Base-by-base conservation (phyloP, 2,113 vertebrate genomes). In the Halichoeres trimaculatus region DNA sequence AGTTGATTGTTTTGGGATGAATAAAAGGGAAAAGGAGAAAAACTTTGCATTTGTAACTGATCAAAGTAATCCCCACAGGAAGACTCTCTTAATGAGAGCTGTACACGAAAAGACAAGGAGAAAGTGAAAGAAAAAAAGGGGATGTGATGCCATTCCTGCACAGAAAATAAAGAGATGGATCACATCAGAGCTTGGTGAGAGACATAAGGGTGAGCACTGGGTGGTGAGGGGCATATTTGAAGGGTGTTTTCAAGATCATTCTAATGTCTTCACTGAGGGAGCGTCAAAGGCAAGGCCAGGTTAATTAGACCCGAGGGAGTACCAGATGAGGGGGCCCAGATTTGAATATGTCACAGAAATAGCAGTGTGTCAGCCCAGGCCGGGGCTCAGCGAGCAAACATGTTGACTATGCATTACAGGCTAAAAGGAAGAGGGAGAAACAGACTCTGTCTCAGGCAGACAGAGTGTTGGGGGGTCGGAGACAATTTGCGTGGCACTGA, bases 291-390 rank as follows among this genome's bases (percentile, higher is more conserved):
- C 85, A 89, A 92, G 92, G 88, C 90, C 93, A 92, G 90, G 91
- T 93, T 95, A 95, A 94, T 95, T 94, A 94, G 94, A 93, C 93
- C 91, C 90, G 52, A 2, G 92, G 86, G 93, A 91, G 74, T 17
- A 71, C 47, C 69, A 71, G 80, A 70, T 64, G 69, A 76, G 72
- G 83, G 79, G 84, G 79, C 55, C 55, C 34, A 8, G 74, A 91
- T 93, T 90, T 92, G 83, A 94, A 94, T 90, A 91, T 93, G 93
- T 94, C 92, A 93, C 90, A 90, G 88, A 90, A 90, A 92, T 78
- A 89, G 85, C 70, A 72, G 80, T 52, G 81, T 82, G 83, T 85
- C 87, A 88, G 80, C 69, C 40, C 64, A 80, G 83, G 88, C 88
- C 78, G 85, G 54, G 72, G 69, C 74, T 81, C 41, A 45, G 62